A percentile compares a stretch with the other conserved stretches of the same genome.
Evolutionary conservation across 1,140 invertebrate species (phyloP).

Genomic region (Trichonephila clavipes): DNA sequence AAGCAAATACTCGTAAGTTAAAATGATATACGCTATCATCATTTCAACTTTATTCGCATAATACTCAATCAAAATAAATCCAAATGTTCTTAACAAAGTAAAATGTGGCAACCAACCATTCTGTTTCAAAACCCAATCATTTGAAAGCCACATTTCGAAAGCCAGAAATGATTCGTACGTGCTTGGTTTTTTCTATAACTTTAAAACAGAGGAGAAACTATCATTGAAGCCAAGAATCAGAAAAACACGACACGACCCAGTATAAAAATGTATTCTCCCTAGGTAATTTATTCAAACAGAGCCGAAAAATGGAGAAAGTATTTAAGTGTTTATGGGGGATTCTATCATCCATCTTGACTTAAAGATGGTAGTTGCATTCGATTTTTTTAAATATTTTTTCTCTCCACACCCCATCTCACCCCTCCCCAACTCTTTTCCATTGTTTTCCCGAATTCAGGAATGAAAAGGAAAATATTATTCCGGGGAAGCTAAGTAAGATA

Average conservation of each 20-base stretch:
- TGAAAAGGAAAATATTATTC: conserved; percentile 64
- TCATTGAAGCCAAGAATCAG: neutral
- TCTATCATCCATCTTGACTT: conserved; percentile 40
- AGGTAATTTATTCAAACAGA: conserved; percentile 63
- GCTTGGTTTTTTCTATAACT: neutral
- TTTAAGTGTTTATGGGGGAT: conserved; percentile 55
- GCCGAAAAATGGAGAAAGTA: conserved; percentile 45
- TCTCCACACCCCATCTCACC: neutral
- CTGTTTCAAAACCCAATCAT: neutral
- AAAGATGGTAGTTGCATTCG: conserved; percentile 34
- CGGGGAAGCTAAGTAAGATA: conserved; percentile 65
- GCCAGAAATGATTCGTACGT: neutral
- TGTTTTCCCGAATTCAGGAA: conserved; percentile 52
- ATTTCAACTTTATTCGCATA: neutral
- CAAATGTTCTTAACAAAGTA: neutral
- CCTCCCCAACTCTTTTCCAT: neutral
- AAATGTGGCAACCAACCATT: neutral
- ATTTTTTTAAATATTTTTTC: neutral
- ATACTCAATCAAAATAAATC: neutral
- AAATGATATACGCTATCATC: neutral
- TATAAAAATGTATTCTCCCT: conserved; percentile 42
- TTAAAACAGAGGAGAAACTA: neutral
- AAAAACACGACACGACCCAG: conserved; percentile 7
- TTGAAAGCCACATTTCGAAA: neutral
- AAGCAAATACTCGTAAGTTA: too few species aligned